Conservation (phyloP, 2,888 invertebrate genomes). For the Eretmocerus hayati region DNA sequence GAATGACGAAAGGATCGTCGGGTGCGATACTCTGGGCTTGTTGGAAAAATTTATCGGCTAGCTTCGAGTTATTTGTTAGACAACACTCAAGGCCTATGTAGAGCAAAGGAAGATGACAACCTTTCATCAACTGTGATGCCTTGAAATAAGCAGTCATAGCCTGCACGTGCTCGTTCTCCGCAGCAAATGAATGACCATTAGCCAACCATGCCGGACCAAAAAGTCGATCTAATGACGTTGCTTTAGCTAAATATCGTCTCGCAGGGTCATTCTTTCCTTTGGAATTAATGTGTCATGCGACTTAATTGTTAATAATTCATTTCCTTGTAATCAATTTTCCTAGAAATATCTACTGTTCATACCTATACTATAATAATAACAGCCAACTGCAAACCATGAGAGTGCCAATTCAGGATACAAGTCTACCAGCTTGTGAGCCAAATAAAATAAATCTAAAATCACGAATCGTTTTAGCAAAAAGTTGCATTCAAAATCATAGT, state of each 20-base stretch:
- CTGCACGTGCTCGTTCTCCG: slow-evolving; percentile 95
- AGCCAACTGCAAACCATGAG: slow-evolving; percentile 96
- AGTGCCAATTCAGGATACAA: slow-evolving; percentile 85
- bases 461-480: no score
- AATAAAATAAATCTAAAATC: slow-evolving; percentile 71
- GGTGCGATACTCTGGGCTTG: slow-evolving; percentile 79
- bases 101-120: slow-evolving; percentile 88
- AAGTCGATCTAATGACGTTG: slow-evolving; percentile 79
- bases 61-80: slow-evolving; percentile 80
- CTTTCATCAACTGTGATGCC: slow-evolving; percentile 93
- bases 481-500: no score
- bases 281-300: no score
- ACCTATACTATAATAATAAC: slow-evolving; percentile 91
- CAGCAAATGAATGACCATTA: slow-evolving; percentile 96
- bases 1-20: slow-evolving; percentile 84
- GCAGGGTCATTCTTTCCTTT: slow-evolving; percentile 82
- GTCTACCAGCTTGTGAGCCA: slow-evolving; percentile 89
- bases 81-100: slow-evolving; percentile 98
- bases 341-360: slow-evolving; percentile 27
- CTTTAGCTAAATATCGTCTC: slow-evolving; percentile 80
- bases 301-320: no score
- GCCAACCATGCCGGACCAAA: slow-evolving; percentile 98
- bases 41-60: slow-evolving; percentile 87
- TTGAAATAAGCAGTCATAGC: slow-evolving; percentile 99
- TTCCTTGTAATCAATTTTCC: background rate